phyloP scores from a whole-genome alignment of 2,888 invertebrate genomes.

The Clunio marinus region DNA sequence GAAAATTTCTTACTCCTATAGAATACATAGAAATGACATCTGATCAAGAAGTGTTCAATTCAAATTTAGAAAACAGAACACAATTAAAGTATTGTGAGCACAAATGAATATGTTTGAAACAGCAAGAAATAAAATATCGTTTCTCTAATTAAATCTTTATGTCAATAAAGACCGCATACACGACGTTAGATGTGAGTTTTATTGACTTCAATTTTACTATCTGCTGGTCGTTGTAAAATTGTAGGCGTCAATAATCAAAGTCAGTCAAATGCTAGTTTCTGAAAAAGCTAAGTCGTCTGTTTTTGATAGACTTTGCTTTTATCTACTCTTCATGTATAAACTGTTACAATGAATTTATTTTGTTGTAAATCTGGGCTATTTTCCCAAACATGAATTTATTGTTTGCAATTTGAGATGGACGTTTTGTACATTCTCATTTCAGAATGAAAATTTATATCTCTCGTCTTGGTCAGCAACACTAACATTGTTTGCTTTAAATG shows the following conservation, averaged over 20 bases:
- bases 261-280: slow-evolving; percentile 4
- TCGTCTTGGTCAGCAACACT: neutral
- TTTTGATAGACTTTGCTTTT: slow-evolving; percentile 1
- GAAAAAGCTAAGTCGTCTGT: neutral
- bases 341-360: neutral
- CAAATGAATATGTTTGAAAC: no score
- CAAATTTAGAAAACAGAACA: no score
- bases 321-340: no score
- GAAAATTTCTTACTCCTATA: no score
- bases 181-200: slow-evolving; percentile 12
- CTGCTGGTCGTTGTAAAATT: slow-evolving; percentile 24
- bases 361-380: neutral
- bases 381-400: slow-evolving; percentile 9
- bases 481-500: slow-evolving; percentile 7
- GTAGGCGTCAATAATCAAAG: slow-evolving; percentile 36
- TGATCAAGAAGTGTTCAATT: no score
- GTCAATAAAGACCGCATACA: slow-evolving; percentile 1
- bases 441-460: slow-evolving; percentile 32
- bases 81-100: no score
- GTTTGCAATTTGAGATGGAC: slow-evolving; percentile 28
- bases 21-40: no score
- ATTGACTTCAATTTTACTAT: slow-evolving; percentile 30
- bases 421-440: neutral
- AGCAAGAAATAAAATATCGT: slow-evolving; percentile 9
- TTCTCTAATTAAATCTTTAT: slow-evolving; percentile 34